Base-by-base conservation (phyloP, 2,797 vertebrate species). In the Malacoctenus gilli region DNA sequence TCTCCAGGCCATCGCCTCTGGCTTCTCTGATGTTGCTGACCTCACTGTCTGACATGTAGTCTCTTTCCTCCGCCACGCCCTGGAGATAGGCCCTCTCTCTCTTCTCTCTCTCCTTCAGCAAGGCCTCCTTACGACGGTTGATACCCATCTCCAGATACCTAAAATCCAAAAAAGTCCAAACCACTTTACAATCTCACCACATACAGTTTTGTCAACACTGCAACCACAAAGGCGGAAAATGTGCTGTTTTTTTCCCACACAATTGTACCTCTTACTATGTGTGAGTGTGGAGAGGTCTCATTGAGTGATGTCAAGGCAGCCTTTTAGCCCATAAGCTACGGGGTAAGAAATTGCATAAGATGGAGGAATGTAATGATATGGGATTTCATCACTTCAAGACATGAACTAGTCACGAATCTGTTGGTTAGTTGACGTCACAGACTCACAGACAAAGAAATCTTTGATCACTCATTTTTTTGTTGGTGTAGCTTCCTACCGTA, bases 21-120 rank as follows among this genome's bases (percentile, higher is more conserved):
- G 92, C 84, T 53, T 96, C 95, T 59, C 98, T 93, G 75, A 95
- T 92, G 84, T 93, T 97, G 87, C 93, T 96, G 79, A 99, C 95
- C 87, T 99, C 98, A 77, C 98, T 99, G 77, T 99, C 98, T 58
- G 97, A 99, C 97, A 99, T 98, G 72, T 99, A 99, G 87, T 99
- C 97, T 21, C 97, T 93, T 75, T 99, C 98, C 77, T 99, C 98
- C 4, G 98, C 98, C 73, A 99, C 98, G 25, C 98, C 97, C 79
- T 99, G 98, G 38, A 99, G 93, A 87, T 99, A 99, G 20, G 96
- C 98, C 59, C 98, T 89, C 65, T 99, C 98, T 74, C 97, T 90
- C 78, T 99, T 99, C 85, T 99, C 98, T 75, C 98, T 92, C 79
- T 99, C 98, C 80, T 99, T 97, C 40, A 99, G 86, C 39, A 99